Base-by-base conservation (phyloP, 1,140 invertebrate species). In the Bombus huntii region DNA sequence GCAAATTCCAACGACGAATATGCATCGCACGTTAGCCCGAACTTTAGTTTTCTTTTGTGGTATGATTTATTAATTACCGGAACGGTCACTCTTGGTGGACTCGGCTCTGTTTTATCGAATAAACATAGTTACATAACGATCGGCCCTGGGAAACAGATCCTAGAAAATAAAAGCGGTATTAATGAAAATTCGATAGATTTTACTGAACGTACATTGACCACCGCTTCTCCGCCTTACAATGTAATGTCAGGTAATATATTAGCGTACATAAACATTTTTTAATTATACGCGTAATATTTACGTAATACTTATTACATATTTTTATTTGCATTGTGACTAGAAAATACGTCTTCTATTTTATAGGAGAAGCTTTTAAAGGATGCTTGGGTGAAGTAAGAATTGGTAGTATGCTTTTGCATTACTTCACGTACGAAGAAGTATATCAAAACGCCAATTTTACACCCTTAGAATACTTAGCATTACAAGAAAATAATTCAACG, bases 311-410 rank as follows among this genome's bases (percentile, higher is more conserved):
- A 3, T 68, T 37, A 37, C 10, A 25, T 25, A 47, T 25, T 34
- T 22, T 22, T 31, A 47, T 5, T 18, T 15, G 1, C 3, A 53
- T 3, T 1, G 3, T 53, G 22, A n/a, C 1, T 70, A 13, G 10
- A 44, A 83, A 59, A 83, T 9, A 68, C 1, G 59, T 15, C 12
- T 83, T 44, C 62, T 74, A 68, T 71, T 86, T 89, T 90, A 9
- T 81, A 95, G 96, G 96, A 31, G 95, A 96, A 71, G 94, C 95
- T 62, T 97, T 97, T 87, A 96, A 98, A 95, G 99, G 99, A 4
- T 99, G 99, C 93, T 94, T 99, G 81, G 97, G 97, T n/a, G 98
- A 99, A 93, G 97, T 99, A 42, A 96, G 98, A 85, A 97, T 99
- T 81, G 98, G 98, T 28, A 96, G 96, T 66, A 96, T 98, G 84